Evolutionary conservation across 2,888 invertebrate genomes (phyloP), one percentile per base, ranked within the genome.

Genomic region (Andrena fulva): DNA sequence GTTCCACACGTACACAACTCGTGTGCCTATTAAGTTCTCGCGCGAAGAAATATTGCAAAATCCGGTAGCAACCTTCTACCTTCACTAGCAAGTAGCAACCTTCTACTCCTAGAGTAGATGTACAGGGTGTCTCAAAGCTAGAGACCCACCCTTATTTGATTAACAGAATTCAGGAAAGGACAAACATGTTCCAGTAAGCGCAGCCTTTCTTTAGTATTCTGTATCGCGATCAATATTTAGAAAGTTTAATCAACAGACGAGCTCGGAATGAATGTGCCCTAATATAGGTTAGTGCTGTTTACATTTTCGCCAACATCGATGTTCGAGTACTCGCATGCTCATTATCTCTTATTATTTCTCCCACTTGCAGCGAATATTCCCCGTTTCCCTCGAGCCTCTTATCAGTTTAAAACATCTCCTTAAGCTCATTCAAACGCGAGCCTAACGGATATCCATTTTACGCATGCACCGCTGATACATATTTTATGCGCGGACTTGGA

Each of bases 21-120:
- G 20, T 4, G 56, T 2, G 31, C 29, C 31, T 3, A 20, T 33
- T 52, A 52, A 20, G 16, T 52, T 31, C 29, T 52, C 2, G 42
- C 67, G 6, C 48, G 29, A 52, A 20, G 50, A 52, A 67, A 67
- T 10, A 67, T 67, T 67, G 20, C 67, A 67, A 70, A 70, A 12
- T 42, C 42, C 42, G 42, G 42, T 42, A 42, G 42, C 42, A 42
- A 42, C 42, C 42, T 42, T 42, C 42, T 16, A 42, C 42, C 42
- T 42, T 42, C 42, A 42, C 42, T 16, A 1, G 42, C 42, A 42
- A 4, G 42, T 42, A 60, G 35, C 20, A 60, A 29, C 71, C 48
- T 31, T 20, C 42, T 48, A 71, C 24, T 62, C 50, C 27, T 50
- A 1, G 42, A 42, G 42, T 16, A 16, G 16, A 42, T 12, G 42